Evolutionary conservation across 2,888 invertebrate genomes (phyloP).

Genomic region (Bombyx huttoni): DNA sequence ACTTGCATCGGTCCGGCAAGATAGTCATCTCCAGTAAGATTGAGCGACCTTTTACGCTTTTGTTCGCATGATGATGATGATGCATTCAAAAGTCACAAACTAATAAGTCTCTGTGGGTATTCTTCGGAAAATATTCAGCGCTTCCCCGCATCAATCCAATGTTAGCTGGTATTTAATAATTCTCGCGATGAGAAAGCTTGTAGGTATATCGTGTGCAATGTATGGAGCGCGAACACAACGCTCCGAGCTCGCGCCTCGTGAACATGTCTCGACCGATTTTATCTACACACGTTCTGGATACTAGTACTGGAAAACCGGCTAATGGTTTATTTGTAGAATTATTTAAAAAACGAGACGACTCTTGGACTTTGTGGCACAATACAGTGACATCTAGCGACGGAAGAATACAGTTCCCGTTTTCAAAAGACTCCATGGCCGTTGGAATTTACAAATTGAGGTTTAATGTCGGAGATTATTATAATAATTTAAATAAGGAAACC

Average conservation of each 20-base stretch:
- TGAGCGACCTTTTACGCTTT: no score
- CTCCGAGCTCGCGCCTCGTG: background rate
- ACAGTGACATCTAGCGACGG: slow-evolving; percentile 77
- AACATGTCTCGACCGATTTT: slow-evolving; percentile 71
- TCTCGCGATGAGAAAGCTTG: no score
- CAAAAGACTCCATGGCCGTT: slow-evolving; percentile 69
- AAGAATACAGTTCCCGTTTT: slow-evolving; percentile 75
- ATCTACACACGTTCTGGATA: slow-evolving; percentile 83
- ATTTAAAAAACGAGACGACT: slow-evolving; percentile 74
- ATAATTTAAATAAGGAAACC: slow-evolving; percentile 69
- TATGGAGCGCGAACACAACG: background rate
- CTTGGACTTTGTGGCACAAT: slow-evolving; percentile 79
- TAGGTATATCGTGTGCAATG: no score
- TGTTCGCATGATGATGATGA: no score
- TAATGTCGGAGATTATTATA: slow-evolving; percentile 81
- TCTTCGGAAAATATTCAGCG: no score
- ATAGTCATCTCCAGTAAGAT: no score
- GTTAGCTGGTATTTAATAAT: no score
- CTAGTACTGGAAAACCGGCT: slow-evolving; percentile 77
- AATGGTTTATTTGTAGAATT: slow-evolving; percentile 77
- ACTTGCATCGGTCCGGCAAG: no score
- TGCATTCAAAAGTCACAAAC: no score
- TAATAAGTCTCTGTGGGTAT: no score
- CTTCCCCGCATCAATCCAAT: no score
- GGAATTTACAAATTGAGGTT: slow-evolving; percentile 84